These are phyloP conservation scores for Okamejei kenojei DNA, from an alignment of 2,797 vertebrate species.

Conservation along the genomic window DNA sequence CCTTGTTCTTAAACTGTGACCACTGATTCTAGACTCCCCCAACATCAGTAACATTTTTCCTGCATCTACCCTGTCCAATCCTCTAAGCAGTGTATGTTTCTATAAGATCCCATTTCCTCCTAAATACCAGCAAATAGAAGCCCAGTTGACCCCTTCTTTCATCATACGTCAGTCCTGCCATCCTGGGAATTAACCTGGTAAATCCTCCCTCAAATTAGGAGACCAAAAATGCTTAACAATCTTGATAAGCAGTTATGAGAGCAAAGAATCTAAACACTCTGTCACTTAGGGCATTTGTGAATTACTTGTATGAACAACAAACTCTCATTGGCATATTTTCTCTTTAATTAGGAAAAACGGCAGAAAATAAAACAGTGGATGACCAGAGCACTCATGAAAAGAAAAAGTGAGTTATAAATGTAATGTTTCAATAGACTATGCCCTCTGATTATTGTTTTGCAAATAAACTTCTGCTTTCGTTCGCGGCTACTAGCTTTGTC, in stretches of 20 bases:
- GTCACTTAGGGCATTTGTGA: neutral
- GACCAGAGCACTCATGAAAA: neutral
- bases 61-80: too few relatives aligned
- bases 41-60: too few relatives aligned
- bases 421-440: neutral
- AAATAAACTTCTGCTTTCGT: neutral
- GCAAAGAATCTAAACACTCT: neutral
- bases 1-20: too few relatives aligned
- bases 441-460: neutral
- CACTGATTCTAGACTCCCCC: too few relatives aligned
- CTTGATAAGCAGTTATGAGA: neutral
- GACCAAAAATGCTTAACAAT: too few relatives aligned
- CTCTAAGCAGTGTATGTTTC: too few relatives aligned
- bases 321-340: neutral
- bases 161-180: too few relatives aligned
- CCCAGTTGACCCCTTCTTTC: too few relatives aligned
- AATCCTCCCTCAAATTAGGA: too few relatives aligned
- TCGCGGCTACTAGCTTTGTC: neutral
- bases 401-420: constrained; percentile 21
- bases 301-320: neutral
- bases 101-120: too few relatives aligned
- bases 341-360: constrained; percentile 16
- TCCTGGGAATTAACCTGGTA: too few relatives aligned
- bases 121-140: too few relatives aligned
- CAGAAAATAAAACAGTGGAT: neutral